Base-by-base conservation (phyloP, 2,888 invertebrate species). In the Cheilosia vernalis region DNA sequence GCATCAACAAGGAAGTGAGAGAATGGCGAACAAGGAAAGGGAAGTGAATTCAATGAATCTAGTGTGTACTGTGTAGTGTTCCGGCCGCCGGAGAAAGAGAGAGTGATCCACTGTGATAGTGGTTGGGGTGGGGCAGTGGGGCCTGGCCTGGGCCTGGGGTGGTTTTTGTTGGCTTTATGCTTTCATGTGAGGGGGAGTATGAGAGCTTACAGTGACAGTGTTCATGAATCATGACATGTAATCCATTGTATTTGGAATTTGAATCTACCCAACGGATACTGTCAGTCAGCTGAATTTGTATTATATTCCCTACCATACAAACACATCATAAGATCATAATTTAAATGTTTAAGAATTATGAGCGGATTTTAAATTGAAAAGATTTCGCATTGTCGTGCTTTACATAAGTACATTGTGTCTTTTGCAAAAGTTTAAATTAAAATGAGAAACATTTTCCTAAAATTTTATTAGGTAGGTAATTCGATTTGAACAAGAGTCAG, bases 171-270 rank as follows among this genome's bases (percentile, higher is more conserved):
- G 13, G 37, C 13, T 37, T 37, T 37, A 13, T 37, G 37, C 13
- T 37, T 37, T 37, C 37, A 13, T 37, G 4, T 37, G 9, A 13
- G 6, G 2, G 15, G 19, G 40, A 78, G 51, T 4, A 61, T 21
- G 47, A 49, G 64, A 55, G 30, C 30, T 21, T 1, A 21, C 24
- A 24, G 2, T 42, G 56, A 64, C 27, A n/a, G 58, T 69, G 77
- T 66, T 66, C 69, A 84, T 74, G 79, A 74, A 61, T 66, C 69
- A 84, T 74, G 79, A 74, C 69, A 79, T 76, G 84, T 49, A 27
- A 66, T 73, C 63, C 55, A 44, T 60, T 42, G 33, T 37, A 10
- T n/a, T n/a, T n/a, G n/a, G n/a, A 3, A 1, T 3, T 5, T 33
- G 21, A 2, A 21, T 24, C 24, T 24, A 24, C 24, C 3, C 2